Evolutionary conservation across 2,888 invertebrate species (phyloP).

Genomic region (Drymonia ruficornis): DNA sequence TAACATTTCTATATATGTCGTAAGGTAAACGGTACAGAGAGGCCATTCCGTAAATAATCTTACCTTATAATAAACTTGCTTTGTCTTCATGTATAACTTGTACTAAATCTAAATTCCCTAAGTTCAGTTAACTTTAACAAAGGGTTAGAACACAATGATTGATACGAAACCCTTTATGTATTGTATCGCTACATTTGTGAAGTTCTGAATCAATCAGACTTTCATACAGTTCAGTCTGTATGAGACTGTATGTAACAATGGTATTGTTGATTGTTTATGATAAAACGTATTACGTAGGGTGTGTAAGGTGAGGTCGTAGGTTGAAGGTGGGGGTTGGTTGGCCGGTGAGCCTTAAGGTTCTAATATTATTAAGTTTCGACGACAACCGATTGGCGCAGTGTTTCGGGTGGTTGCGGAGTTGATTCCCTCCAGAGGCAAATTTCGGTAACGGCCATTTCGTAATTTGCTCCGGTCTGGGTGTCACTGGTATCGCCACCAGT

Average conservation of each 20-base stretch:
- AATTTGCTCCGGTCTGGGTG: too few relatives aligned
- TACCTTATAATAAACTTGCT: too few relatives aligned
- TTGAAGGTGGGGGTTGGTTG: not conserved
- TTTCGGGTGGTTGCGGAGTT: too few relatives aligned
- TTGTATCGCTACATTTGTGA: not conserved
- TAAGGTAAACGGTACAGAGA: too few relatives aligned
- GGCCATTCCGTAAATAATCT: too few relatives aligned
- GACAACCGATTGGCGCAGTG: too few relatives aligned
- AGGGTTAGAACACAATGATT: not conserved
- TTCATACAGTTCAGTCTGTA: not conserved
- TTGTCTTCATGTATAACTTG: not conserved
- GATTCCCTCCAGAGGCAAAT: too few relatives aligned
- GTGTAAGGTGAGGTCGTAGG: too few relatives aligned
- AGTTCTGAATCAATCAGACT: not conserved
- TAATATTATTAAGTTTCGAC: not conserved
- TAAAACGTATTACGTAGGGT: not conserved
- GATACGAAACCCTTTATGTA: not conserved
- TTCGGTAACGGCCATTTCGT: too few relatives aligned
- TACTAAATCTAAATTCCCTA: conserved; percentile 32
- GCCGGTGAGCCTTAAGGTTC: too few relatives aligned
- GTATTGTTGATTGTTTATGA: not conserved
- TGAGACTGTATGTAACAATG: not conserved
- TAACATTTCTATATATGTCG: too few relatives aligned
- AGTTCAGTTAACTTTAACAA: not conserved
- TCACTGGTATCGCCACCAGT: too few relatives aligned